Percentiles rank a stretch among this genome's conserved stretches.
phyloP scores from a whole-genome alignment of 2,113 vertebrate species.

The Gallinago media region DNA sequence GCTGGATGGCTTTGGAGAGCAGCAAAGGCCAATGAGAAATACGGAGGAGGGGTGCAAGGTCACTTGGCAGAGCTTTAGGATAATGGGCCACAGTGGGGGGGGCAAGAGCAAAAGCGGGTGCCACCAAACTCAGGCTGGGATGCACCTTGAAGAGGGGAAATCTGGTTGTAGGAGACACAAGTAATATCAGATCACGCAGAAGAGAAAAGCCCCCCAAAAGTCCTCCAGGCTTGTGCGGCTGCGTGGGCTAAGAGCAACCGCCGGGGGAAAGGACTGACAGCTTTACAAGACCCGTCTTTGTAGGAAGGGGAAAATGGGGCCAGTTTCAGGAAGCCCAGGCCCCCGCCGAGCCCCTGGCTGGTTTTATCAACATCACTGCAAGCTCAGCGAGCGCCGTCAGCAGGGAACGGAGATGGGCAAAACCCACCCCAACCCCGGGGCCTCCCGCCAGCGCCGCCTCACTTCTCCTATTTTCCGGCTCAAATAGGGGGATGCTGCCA shows the following conservation, averaged over 20 bases:
- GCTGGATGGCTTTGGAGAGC: not conserved
- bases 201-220: not conserved
- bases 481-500: conserved; percentile 27
- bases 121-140: not conserved
- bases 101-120: not conserved
- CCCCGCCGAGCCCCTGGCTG: accelerated
- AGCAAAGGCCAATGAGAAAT: too few species aligned
- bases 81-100: accelerated
- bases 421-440: not conserved
- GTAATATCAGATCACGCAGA: accelerated
- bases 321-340: not conserved
- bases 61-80: not conserved
- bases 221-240: accelerated
- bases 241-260: accelerated
- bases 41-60: accelerated
- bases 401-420: not conserved
- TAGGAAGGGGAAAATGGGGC: not conserved
- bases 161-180: accelerated
- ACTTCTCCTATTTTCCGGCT: conserved; percentile 40
- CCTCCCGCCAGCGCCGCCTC: not conserved
- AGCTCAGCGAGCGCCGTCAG: not conserved
- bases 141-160: not conserved
- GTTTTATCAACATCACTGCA: not conserved
- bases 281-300: accelerated
- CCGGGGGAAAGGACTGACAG: accelerated